Evolutionary conservation across 1,140 invertebrate genomes (phyloP).

Genomic region (Steinernema khuongi): DNA sequence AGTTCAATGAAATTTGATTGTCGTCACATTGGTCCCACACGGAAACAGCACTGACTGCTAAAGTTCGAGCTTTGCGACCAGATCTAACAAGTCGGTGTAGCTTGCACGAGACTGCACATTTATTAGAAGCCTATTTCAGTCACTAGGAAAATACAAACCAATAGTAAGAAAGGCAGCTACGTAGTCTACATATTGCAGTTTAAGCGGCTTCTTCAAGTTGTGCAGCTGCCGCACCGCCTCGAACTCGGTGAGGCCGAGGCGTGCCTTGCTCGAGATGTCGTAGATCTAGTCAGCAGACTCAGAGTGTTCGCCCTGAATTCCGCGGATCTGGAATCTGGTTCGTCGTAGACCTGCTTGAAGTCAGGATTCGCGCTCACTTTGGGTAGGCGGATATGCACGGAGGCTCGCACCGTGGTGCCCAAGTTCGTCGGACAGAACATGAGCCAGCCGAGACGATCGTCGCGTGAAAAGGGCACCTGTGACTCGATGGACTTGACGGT

Average conservation of each 20-base stretch:
- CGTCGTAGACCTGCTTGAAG: slow-evolving; percentile 79
- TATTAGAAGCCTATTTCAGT: not conserved
- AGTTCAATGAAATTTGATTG: too few species aligned
- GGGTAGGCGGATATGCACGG: slow-evolving; percentile 91
- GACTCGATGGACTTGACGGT: slow-evolving; percentile 73
- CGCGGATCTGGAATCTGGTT: slow-evolving; percentile 78
- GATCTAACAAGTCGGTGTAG: too few species aligned
- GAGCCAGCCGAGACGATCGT: slow-evolving; percentile 79
- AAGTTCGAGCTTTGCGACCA: too few species aligned
- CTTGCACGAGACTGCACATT: too few species aligned
- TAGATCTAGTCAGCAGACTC: too few species aligned
- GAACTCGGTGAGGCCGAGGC: slow-evolving; percentile 71
- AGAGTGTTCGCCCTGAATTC: too few species aligned
- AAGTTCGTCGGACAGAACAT: slow-evolving; percentile 97
- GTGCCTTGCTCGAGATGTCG: slow-evolving; percentile 77
- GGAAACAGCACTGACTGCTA: too few species aligned
- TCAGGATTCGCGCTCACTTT: slow-evolving; percentile 80
- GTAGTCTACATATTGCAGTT: not conserved
- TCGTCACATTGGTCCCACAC: too few species aligned
- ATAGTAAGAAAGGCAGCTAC: not conserved
- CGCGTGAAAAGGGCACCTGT: slow-evolving; percentile 78
- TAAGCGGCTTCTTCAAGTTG: slow-evolving; percentile 67
- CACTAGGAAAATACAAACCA: not conserved
- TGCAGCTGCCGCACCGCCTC: slow-evolving; percentile 75
- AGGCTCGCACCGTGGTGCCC: slow-evolving; percentile 90